Base-by-base conservation (phyloP, 2,888 invertebrate genomes). In the Agriopis marginaria region DNA sequence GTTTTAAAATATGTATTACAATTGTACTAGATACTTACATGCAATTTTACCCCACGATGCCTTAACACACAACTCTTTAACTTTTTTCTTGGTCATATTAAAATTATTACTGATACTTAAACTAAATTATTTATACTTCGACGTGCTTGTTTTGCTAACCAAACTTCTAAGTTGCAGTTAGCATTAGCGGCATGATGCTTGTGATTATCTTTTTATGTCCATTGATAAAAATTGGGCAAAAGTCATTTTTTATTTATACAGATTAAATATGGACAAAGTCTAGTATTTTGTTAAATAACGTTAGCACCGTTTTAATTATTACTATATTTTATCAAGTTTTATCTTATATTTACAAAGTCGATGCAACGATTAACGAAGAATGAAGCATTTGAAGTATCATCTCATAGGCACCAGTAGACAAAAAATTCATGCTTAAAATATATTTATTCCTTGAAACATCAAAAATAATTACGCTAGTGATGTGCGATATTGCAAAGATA, bases 31-130 rank as follows among this genome's bases (percentile, higher is more conserved):
- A 10, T 44, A 80, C 82, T 85, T 87, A 85, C 92, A 89, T 76
- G 95, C 93, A 53, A 95, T 81, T 75, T 93, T 88, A 23, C 95
- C 95, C 95, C 95, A 95, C 5, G 91, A 91, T 8, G 93, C 89
- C 2, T 89, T 81, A 6, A 95, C 77, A 63, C 80, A 78, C 73
- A 90, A 80, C 81, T 95, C 95, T 54, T 81, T 82, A 7, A 73
- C 66, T 72, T 78, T 47, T 71, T 77, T 73, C 61, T 74, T 71
- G 14, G 1, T 6, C 47, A 60, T 60, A n/a, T 60, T n/a, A 9
- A 32, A 32, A 32, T 32, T 32, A 32, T 32, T 32, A 32, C 5
- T 32, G 32, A 3, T 32, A 32, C 3, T 32, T 32, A 32, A 32
- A 32, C 32, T 3, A 32, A 32, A 32, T 10, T 53, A 42, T 11